Base-by-base conservation (phyloP, 2,113 vertebrate genomes). In the Atherinomorus stipes region DNA sequence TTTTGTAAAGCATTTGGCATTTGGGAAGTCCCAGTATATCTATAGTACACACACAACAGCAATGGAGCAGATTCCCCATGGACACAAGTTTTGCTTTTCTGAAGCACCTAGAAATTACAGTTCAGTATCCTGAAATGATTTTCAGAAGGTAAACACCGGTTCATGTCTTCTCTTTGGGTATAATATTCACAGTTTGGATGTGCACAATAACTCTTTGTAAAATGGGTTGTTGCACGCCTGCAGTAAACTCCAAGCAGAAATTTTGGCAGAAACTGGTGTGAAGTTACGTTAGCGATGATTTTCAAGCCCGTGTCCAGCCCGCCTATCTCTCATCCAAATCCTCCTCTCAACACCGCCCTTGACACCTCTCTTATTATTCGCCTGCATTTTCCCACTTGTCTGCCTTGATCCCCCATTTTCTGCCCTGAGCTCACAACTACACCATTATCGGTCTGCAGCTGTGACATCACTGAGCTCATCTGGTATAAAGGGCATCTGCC, bases 1-100 rank as follows among this genome's bases (percentile, higher is more conserved):
- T 73, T 80, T 77, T 65, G 37, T 69, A 73, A 67, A 54, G 71
- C 69, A 72, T 88, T 88, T 86, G 83, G 86, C 88, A 86, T 86
- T 83, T 61, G 44, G 74, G 80, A 72, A 23, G 63, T 83, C 38
- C 66, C 21, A 58, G 37, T 76, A 19, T 44, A 23, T 52, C 28
- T 40, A 22, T 16, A 37, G n/a, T 45, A 59, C 15, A 53, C 12
- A 47, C n/a, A 57, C 31, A 63, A 42, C 38, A 75, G 68, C 45
- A 64, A 72, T 22, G 42, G 44, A 56, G 62, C 26, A 72, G 31
- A 66, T 58, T 75, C 54, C 66, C 64, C 40, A 15, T 28, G 62
- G 63, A 74, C 58, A 71, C 66, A 31, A 37, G 40, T 56, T 78
- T 71, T 70, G 45, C 57, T 76, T 74, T 80, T 45, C 54, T 18